These are phyloP conservation scores for Copidosoma floridanum DNA, from an alignment of 1,140 invertebrate genomes.

Conservation along the genomic window DNA sequence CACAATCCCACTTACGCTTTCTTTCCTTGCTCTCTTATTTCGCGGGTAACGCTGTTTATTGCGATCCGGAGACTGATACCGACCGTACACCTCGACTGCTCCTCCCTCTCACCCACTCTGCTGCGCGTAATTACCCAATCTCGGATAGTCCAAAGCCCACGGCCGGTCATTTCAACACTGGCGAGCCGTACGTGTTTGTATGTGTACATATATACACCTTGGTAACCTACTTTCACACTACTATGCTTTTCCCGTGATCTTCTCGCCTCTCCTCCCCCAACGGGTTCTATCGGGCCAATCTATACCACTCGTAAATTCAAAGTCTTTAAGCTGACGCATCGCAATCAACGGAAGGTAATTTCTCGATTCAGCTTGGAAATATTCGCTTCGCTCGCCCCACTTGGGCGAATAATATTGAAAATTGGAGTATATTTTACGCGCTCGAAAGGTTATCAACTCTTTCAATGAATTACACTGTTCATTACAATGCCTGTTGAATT, in stretches of 20 bases:
- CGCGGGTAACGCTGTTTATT: no score
- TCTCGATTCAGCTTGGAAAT: no score
- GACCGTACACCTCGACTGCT: background rate
- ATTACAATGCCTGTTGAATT: no score
- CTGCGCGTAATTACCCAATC: background rate
- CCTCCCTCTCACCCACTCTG: background rate
- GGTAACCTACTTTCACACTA: constrained; percentile 2
- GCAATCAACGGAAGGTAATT: constrained; percentile 8
- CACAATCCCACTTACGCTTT: no score
- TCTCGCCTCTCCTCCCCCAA: background rate
- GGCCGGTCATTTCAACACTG: background rate
- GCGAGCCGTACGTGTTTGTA: no score
- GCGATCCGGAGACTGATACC: no score
- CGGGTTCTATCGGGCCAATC: constrained; percentile 1
- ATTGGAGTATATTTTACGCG: no score
- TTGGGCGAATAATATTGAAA: background rate
- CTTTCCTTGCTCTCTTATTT: no score
- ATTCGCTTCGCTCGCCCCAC: background rate
- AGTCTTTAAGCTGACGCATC: constrained; percentile 5
- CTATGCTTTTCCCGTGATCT: background rate
- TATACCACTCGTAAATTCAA: constrained; percentile 13
- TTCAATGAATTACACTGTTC: no score
- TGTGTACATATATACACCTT: background rate
- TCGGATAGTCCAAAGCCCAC: background rate
- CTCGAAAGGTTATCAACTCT: no score